Evolutionary conservation across 2,797 vertebrate species (phyloP), one percentile per base, ranked within the genome.

Genomic region (Sciaenops ocellatus): DNA sequence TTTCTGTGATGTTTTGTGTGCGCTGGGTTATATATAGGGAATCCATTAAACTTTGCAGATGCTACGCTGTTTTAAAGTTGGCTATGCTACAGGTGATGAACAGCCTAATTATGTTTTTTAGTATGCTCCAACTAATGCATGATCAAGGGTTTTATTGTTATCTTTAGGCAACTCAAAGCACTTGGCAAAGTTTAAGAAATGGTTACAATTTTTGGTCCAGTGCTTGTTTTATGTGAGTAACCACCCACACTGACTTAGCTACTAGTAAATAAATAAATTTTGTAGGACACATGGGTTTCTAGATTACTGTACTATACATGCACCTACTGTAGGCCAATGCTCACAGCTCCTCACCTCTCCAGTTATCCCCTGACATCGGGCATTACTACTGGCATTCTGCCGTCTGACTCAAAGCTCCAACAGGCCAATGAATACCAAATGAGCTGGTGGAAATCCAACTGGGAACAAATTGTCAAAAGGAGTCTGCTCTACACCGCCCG

Each of bases 361-460:
- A 74, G 73, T 79, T 64, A 73, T 79, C 71, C 72, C 57, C 66
- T 47, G 68, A 88, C 64, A 87, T 78, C 70, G 79, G 74, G 52
- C 71, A 78, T 90, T 75, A 84, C 76, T 54, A 24, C 82, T 63
- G 60, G 63, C 83, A 69, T 76, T 84, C 68, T 79, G 73, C 73
- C 66, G 69, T 78, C 66, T 85, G 80, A 85, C 30, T 85, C 78
- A 81, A 80, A 80, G 79, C 76, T 85, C 63, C 66, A 76, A 74
- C 30, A 6, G 72, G 64, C 78, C 69, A 75, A 48, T 80, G 81
- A 90, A 90, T 87, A 84, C 71, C 48, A 84, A 89, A 90, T 85
- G 71, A 91, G 70, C 60, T 56, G 6, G 62, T 76, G 65, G 74
- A 87, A 85, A 83, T 88, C 74, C 85, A 85, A 71, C 80, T 67